Evolutionary conservation across 2,888 invertebrate species (phyloP), one percentile per base, ranked within the genome.

Genomic region (Chrysotoxum bicinctum): DNA sequence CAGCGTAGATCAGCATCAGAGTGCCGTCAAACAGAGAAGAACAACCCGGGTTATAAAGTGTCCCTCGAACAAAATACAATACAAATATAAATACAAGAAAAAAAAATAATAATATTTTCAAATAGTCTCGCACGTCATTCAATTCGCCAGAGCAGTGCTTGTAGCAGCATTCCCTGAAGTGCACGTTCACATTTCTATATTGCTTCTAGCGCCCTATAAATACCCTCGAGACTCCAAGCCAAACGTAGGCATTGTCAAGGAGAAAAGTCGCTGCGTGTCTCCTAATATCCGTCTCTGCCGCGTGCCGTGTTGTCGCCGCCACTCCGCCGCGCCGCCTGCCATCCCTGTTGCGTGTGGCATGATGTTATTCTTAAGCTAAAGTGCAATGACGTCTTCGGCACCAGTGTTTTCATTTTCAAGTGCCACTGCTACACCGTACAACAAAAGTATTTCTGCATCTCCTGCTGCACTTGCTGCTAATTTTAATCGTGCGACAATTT

Each of bases 1-100:
- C 91, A 91, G 91, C 89, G 90, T 88, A 88, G 90, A 89, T 88
- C 87, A 78, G 40, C 54, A 56, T 40, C 40, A 10, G 60, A 56
- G 32, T 62, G 56, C 19, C 32, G 37, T 50, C 74, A 58, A 19
- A 43, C 14, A 40, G 10, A 40, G 10, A 58, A 19, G 26, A n/a
- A 37, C 62, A 74, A 54, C 58, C 69, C 68, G 68, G 69, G 82
- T 66, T 66, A 54, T 37, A 30, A 60, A 66, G 48, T 66, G 58
- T 72, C 43, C 56, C 76, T 76, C 35, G 37, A 58, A 66, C 21
- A 50, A 60, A 56, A 45, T 32, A 54, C 54, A 54, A 54, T 58
- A 35, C 12, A 16, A 35, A 14, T 48, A 62, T 10, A 26, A 30
- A 4, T 6, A 26, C 26, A 69, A 37, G 0, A 14, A 76, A 35